phyloP scores from a whole-genome alignment of 2,797 vertebrate genomes.

The Hemitrygon akajei region DNA sequence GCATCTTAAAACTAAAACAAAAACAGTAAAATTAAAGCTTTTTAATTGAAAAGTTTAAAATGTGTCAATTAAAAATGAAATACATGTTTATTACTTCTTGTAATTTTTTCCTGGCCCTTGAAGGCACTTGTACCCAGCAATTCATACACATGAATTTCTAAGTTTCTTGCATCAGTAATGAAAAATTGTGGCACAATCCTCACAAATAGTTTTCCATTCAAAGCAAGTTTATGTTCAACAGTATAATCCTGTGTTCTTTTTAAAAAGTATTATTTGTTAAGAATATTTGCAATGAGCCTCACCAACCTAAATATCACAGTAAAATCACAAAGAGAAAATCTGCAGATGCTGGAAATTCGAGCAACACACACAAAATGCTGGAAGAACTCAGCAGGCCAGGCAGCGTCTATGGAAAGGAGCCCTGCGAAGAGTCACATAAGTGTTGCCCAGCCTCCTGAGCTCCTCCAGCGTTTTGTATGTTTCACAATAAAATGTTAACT shows the following conservation, averaged over 20 bases:
- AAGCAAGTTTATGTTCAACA: neutral
- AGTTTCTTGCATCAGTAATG: too few species aligned
- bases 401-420: too few species aligned
- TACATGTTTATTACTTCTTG: neutral
- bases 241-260: neutral
- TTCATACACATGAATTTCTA: too few species aligned
- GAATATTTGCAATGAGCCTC: neutral
- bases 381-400: too few species aligned
- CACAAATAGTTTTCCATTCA: neutral
- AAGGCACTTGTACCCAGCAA: too few species aligned
- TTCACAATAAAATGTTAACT: neutral
- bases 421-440: too few species aligned
- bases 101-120: neutral
- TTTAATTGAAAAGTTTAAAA: too few species aligned
- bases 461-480: too few species aligned
- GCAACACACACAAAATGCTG: too few species aligned
- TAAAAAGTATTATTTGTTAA: neutral
- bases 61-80: neutral
- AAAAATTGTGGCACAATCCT: neutral
- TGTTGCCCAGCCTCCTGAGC: too few species aligned
- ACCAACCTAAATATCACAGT: neutral
- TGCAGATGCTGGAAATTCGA: too few species aligned
- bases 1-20: neutral
- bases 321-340: neutral
- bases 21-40: too few species aligned